These are phyloP conservation scores for Agrochola circellaris DNA, from an alignment of 2,888 invertebrate species.

Conservation along the genomic window DNA sequence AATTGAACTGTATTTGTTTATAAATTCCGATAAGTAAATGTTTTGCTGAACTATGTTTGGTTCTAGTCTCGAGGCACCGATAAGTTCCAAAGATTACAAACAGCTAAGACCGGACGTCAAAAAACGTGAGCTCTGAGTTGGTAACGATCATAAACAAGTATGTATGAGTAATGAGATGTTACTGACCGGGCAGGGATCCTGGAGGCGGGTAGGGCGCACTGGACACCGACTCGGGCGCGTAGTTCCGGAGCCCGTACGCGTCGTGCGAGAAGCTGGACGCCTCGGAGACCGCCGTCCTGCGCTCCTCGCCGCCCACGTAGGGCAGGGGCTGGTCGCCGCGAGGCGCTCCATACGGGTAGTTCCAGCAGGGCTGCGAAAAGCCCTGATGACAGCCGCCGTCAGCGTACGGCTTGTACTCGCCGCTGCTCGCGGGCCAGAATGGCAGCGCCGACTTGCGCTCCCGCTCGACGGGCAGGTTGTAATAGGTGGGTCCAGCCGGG, in stretches of 20 bases:
- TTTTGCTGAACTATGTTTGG: conserved; percentile 81
- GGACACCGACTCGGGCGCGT: conserved; percentile 93
- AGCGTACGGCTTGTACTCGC: conserved; percentile 92
- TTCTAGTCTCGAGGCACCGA: conserved; percentile 78
- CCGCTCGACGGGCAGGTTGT: conserved; percentile 93
- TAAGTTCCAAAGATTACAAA: conserved; percentile 88
- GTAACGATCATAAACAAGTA: conserved; percentile 67
- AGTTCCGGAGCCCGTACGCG: conserved; percentile 94
- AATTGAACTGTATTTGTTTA: conserved; percentile 79
- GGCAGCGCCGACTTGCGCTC: conserved; percentile 92
- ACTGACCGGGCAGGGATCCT: conserved; percentile 92
- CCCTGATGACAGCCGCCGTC: conserved; percentile 92
- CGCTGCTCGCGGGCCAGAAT: conserved; percentile 93
- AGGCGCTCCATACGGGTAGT: conserved; percentile 92
- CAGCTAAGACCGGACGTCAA: conserved; percentile 78
- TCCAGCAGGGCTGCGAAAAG: conserved; percentile 94
- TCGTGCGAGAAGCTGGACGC: conserved; percentile 93
- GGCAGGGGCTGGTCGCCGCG: conserved; percentile 93
- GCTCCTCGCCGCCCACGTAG: conserved; percentile 93
- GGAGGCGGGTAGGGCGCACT: conserved; percentile 95
- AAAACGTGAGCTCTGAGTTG: conserved; percentile 81
- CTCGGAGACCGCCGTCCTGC: conserved; percentile 92
- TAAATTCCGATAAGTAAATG: conserved; percentile 82
- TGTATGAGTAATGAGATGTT: conserved; percentile 70
- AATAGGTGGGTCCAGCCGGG: conserved; percentile 93